Percentiles rank a stretch among this genome's conserved stretches.
phyloP scores from a whole-genome alignment of 2,113 vertebrate genomes.

The Pontoporia blainvillei region DNA sequence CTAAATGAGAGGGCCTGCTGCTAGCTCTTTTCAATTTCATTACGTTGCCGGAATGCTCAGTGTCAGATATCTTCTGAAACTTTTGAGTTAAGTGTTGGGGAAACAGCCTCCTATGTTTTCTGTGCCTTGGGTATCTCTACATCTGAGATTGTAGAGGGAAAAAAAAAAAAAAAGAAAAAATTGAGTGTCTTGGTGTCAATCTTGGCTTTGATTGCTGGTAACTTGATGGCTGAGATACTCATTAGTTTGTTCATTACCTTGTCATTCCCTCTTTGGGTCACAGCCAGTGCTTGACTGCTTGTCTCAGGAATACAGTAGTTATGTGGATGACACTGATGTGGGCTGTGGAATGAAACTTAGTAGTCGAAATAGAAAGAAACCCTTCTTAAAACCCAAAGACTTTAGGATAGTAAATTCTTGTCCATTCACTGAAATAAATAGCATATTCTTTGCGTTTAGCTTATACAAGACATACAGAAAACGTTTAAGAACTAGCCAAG shows the following conservation, averaged over 20 bases:
- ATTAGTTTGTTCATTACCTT: not conserved
- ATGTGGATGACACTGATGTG: not conserved
- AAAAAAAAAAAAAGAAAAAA: not conserved
- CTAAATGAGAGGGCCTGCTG: not conserved
- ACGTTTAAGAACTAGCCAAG: not conserved
- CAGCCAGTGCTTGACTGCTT: not conserved
- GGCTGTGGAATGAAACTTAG: not conserved
- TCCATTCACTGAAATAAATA: not conserved
- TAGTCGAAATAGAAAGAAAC: not conserved
- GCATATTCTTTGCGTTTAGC: not conserved
- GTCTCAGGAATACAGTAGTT: not conserved
- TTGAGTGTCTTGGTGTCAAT: not conserved
- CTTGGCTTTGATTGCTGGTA: not conserved
- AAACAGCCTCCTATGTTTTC: not conserved
- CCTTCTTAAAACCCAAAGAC: not conserved
- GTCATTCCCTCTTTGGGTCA: not conserved
- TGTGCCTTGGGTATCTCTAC: not conserved
- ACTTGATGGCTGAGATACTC: not conserved
- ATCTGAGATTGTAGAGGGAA: rapidly evolving
- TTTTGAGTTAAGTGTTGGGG: not conserved
- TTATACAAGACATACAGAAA: not conserved
- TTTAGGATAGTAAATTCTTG: not conserved
- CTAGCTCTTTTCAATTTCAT: not conserved
- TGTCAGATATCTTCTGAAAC: not conserved
- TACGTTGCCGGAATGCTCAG: not conserved